These are phyloP conservation scores for Buteo buteo DNA, from an alignment of 2,113 vertebrate species.

Conservation along the genomic window DNA sequence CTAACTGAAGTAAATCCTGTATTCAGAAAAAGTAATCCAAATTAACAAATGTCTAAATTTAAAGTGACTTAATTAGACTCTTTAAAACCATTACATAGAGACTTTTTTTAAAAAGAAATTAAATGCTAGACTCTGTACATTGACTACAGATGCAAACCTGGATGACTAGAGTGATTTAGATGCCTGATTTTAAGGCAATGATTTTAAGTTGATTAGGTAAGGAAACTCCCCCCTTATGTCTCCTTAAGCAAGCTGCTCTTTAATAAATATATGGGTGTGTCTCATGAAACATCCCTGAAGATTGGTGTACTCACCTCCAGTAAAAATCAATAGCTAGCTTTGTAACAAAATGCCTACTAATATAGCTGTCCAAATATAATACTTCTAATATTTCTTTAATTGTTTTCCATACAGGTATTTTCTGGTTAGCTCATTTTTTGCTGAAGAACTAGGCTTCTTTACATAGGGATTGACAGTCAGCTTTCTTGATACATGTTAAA, in stretches of 20 bases:
- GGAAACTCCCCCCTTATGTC: background rate
- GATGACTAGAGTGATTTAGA: background rate
- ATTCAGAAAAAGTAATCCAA: background rate
- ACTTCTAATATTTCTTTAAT: background rate
- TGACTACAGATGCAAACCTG: background rate
- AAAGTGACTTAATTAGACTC: background rate
- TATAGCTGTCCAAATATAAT: background rate
- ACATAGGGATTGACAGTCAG: background rate
- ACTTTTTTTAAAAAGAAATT: accelerated
- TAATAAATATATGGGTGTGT: background rate
- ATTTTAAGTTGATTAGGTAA: background rate
- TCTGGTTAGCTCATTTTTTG: background rate
- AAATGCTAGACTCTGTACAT: background rate
- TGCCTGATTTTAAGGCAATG: background rate
- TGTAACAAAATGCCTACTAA: background rate
- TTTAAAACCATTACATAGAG: background rate
- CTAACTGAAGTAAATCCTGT: background rate
- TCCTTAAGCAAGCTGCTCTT: background rate
- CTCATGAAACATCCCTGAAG: background rate
- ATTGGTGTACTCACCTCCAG: background rate
- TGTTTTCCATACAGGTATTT: background rate
- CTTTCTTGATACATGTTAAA: background rate
- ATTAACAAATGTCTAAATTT: background rate
- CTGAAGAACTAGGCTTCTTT: background rate
- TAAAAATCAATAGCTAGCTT: background rate